Evolutionary conservation across 2,113 vertebrate species (phyloP).

Genomic region (Pycnonotus jocosus): DNA sequence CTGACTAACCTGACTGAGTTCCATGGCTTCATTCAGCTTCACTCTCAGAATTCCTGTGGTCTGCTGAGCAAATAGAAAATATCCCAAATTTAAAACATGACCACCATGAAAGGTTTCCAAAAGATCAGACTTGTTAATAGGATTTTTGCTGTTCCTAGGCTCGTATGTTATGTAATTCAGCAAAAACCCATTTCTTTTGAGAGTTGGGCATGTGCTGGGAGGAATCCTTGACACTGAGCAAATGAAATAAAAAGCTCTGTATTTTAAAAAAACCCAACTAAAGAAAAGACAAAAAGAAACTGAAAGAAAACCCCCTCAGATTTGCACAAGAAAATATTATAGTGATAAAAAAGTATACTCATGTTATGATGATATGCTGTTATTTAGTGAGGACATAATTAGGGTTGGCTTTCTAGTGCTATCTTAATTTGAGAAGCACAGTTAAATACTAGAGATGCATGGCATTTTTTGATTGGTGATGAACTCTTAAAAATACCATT

Average conservation of each 20-base stretch:
- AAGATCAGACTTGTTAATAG: slow-evolving; percentile 15
- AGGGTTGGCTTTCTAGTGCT: not conserved
- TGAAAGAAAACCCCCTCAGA: not conserved
- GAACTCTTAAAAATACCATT: not conserved
- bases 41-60: slow-evolving; percentile 30
- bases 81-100: slow-evolving; percentile 60
- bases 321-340: not conserved
- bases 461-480: not conserved
- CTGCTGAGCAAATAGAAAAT: slow-evolving; percentile 43
- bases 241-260: not conserved
- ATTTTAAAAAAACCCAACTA: not conserved
- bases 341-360: not conserved
- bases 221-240: not conserved
- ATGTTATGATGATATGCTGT: not conserved
- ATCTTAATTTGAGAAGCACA: not conserved
- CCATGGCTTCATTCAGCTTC: slow-evolving; percentile 52
- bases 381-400: not conserved
- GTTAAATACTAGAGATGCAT: not conserved
- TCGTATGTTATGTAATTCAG: not conserved
- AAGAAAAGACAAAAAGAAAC: not conserved
- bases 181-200: not conserved
- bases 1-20: slow-evolving; percentile 35
- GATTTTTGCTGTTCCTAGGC: slow-evolving; percentile 8
- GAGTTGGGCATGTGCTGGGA: not conserved
- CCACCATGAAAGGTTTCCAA: slow-evolving; percentile 29